Conservation (phyloP, 2,113 vertebrate species). For the Tachysurus fulvidraco region DNA sequence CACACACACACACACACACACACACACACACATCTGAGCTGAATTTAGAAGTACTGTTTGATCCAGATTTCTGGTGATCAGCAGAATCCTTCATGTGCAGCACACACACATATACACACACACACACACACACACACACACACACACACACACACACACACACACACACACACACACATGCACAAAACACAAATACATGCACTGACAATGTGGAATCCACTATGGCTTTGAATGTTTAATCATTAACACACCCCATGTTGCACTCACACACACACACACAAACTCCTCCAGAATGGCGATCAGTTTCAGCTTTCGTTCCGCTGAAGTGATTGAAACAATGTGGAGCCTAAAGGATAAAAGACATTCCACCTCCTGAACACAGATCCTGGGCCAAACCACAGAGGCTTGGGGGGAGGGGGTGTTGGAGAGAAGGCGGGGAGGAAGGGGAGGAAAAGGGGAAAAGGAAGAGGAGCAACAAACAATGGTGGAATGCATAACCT, state of each 20-base stretch:
- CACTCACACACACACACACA: constrained; percentile 20
- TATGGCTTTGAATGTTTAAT: constrained; percentile 23
- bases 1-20: constrained; percentile 26
- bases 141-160: constrained; percentile 19
- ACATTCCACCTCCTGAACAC: constrained; percentile 50
- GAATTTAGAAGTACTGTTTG: constrained; percentile 19
- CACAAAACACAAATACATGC: constrained; percentile 19
- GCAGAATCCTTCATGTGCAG: constrained; percentile 28
- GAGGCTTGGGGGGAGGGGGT: constrained; percentile 36
- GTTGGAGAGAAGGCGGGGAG: constrained; percentile 15
- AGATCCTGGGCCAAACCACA: constrained; percentile 52
- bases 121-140: too few relatives aligned
- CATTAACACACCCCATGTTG: neutral
- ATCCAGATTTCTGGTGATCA: constrained; percentile 27
- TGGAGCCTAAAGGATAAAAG: constrained; percentile 58
- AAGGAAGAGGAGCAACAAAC: constrained; percentile 59
- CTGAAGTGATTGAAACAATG: constrained; percentile 58
- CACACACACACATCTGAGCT: constrained; percentile 26
- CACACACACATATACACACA: constrained; percentile 17
- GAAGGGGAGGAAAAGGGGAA: constrained; percentile 34
- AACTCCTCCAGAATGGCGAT: constrained; percentile 28
- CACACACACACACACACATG: constrained; percentile 7
- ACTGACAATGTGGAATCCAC: constrained; percentile 27
- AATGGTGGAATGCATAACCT: constrained; percentile 47
- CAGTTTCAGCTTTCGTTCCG: constrained; percentile 38